A percentile compares a stretch with the other conserved stretches of the same genome.
These are phyloP conservation scores for Doris montereyensis DNA, from an alignment of 2,888 invertebrate species.

Conservation along the genomic window DNA sequence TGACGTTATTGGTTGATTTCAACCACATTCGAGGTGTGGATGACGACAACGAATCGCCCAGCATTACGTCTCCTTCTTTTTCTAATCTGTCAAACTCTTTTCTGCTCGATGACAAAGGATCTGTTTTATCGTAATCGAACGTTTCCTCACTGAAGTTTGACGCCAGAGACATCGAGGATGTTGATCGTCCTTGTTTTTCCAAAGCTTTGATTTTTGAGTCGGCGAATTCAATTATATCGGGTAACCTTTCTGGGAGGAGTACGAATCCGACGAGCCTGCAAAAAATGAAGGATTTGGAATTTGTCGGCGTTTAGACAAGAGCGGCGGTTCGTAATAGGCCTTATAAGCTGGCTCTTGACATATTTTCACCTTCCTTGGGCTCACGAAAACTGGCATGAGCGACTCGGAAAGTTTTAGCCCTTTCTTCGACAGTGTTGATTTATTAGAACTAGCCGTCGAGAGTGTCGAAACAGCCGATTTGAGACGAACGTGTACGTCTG, in stretches of 20 bases:
- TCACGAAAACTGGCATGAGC: constrained; percentile 58
- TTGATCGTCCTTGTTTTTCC: constrained; percentile 18
- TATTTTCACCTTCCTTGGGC: constrained; percentile 55
- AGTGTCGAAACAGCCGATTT: constrained; percentile 48
- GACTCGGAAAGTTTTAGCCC: constrained; percentile 18
- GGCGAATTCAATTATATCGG: constrained; percentile 44
- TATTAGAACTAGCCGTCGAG: constrained; percentile 35
- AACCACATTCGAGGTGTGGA: too few relatives aligned
- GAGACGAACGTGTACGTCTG: neutral
- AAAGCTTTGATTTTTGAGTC: constrained; percentile 16
- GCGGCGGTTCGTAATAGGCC: constrained; percentile 60
- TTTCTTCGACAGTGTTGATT: constrained; percentile 7
- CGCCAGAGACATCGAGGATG: neutral
- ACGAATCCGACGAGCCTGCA: constrained; percentile 44
- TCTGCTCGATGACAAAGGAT: too few relatives aligned
- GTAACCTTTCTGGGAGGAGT: constrained; percentile 49
- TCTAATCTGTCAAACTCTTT: too few relatives aligned
- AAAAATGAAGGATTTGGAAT: constrained; percentile 47
- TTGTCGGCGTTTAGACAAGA: constrained; percentile 57
- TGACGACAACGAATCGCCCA: too few relatives aligned
- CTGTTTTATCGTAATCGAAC: neutral
- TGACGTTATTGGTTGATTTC: too few relatives aligned
- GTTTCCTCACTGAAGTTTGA: constrained; percentile 14
- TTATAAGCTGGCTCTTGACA: constrained; percentile 51
- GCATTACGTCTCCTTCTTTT: too few relatives aligned